Conservation (phyloP, 2,113 vertebrate genomes). For the Panthera uncia region DNA sequence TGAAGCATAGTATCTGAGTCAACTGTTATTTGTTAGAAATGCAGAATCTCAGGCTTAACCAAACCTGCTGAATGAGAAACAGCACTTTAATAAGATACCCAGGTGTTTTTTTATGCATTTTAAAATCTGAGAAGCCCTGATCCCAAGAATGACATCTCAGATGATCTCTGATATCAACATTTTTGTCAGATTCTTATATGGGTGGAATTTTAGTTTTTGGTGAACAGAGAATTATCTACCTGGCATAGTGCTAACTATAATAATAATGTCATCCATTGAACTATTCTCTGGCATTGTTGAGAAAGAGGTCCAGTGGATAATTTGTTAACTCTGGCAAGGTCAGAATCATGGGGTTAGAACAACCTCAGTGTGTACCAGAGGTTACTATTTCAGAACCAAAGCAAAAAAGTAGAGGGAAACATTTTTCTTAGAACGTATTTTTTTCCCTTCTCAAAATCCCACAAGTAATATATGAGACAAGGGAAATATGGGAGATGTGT, state of each 20-base stretch:
- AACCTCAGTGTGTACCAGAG: neutral
- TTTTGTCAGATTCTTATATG: neutral
- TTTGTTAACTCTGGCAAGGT: neutral
- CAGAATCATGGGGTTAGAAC: neutral
- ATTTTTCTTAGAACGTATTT: conserved; percentile 40
- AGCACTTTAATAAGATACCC: neutral
- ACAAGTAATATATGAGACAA: neutral
- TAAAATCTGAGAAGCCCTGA: neutral
- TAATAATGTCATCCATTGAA: neutral
- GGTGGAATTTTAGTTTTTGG: neutral
- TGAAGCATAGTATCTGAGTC: neutral
- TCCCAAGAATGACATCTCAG: neutral
- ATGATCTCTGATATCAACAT: neutral
- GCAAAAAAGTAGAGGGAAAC: neutral
- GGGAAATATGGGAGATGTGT: neutral
- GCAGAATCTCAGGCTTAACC: no score
- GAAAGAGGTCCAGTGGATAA: neutral
- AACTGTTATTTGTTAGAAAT: neutral
- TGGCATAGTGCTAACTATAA: neutral
- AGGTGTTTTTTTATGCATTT: neutral
- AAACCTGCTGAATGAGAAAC: neutral
- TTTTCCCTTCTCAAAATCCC: conserved; percentile 1
- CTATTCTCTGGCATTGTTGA: neutral
- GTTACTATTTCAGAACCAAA: conserved; percentile 40
- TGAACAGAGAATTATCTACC: neutral